Percentiles rank a stretch among this genome's conserved stretches.
phyloP scores from a whole-genome alignment of 2,113 vertebrate genomes.

The Dipodomys stephensi region DNA sequence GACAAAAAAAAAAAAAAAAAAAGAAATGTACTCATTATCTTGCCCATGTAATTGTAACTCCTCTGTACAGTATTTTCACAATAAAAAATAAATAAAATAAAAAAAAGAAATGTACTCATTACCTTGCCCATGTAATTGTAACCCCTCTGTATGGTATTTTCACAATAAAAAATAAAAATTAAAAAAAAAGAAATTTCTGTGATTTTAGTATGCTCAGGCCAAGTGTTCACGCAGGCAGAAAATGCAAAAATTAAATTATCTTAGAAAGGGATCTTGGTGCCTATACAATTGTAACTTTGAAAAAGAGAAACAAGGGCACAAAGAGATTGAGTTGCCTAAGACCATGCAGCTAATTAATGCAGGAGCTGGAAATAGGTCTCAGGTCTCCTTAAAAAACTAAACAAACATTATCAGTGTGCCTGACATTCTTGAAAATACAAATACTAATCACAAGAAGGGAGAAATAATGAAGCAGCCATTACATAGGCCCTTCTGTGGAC shows the following conservation, averaged over 20 bases:
- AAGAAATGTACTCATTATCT: too few relatives aligned
- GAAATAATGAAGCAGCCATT: neutral
- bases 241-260: slow-evolving; percentile 35
- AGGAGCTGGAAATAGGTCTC: neutral
- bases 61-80: too few relatives aligned
- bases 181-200: neutral
- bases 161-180: too few relatives aligned
- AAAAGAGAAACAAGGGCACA: slow-evolving; percentile 45
- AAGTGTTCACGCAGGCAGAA: neutral
- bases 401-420: neutral
- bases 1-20: too few relatives aligned
- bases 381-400: neutral
- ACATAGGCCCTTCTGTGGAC: neutral
- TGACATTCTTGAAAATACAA: neutral
- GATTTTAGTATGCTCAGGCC: neutral
- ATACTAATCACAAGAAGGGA: neutral
- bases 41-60: too few relatives aligned
- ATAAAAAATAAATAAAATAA: too few relatives aligned
- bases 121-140: too few relatives aligned
- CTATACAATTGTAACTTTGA: neutral
- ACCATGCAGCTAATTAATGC: neutral
- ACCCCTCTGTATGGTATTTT: too few relatives aligned
- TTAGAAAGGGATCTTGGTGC: neutral
- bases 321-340: slow-evolving; percentile 21
- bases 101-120: too few relatives aligned